Base-by-base conservation (phyloP, 1,140 invertebrate species). In the Rhagoletis zephyria region DNA sequence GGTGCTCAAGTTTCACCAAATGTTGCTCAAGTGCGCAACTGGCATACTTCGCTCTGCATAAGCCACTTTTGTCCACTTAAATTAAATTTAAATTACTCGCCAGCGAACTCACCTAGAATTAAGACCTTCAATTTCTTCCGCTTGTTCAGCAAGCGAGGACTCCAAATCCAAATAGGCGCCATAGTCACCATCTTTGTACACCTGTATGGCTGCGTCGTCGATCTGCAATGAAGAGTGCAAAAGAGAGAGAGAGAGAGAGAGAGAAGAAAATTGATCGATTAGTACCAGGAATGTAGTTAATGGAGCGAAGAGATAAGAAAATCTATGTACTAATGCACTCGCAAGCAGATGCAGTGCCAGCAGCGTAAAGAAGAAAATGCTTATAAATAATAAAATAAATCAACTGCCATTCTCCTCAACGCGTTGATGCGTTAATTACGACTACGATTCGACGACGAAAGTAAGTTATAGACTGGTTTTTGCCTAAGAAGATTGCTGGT, bases 151-250 rank as follows among this genome's bases (percentile, higher is more conserved):
- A 89, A 99, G 96, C 59, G 98, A 97, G 42, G 97, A 97, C 93
- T 99, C 98, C 91, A 99, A 95, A 94, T 99, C 98, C 93, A 99
- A 94, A 93, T 99, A 99, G 85, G 97, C 96, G n/a, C 98, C 98
- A 93, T 97, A 99, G 93, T 98, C 98, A 89, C 98, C 97, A 94
- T 98, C 97, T 94, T 98, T 97, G 94, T 98, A 99, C 86, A 99
- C 95, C 94, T 99, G 98, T 81, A 99, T 95, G 40, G 98, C 97
- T 88, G 97, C 97, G 94, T 99, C 98, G 93, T 99, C 98, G 93
- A 99, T 94, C 98, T 99, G 90, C 51, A 89, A 77, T 40, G 48
- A 85, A 51, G 60, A 30, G 30, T 30, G 30, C 0, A 30, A 30
- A 30, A 30, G 30, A 30, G 30, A 30, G 30, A 30, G 30, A 30